Conservation (phyloP, 2,797 vertebrate species). For the Semotilus atromaculatus region DNA sequence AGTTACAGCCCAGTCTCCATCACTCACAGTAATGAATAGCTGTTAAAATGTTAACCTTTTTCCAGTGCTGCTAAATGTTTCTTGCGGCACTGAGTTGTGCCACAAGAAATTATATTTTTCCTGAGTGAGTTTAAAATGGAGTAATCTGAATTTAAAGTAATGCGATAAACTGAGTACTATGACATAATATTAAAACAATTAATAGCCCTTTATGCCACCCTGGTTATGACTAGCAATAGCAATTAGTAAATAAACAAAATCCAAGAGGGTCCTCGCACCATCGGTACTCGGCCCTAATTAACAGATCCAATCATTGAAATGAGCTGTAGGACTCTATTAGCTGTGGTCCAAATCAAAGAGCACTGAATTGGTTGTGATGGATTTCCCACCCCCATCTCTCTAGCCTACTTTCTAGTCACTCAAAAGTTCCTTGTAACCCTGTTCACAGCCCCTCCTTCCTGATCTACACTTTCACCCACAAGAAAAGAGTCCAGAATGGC, state of each 20-base stretch:
- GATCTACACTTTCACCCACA: slow-evolving; percentile 46
- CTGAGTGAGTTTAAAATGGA: background rate
- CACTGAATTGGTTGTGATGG: slow-evolving; percentile 46
- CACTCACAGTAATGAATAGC: slow-evolving; percentile 2
- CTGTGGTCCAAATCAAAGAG: slow-evolving; percentile 2
- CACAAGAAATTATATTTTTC: background rate
- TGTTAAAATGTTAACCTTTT: slow-evolving; percentile 23
- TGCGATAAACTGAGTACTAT: background rate
- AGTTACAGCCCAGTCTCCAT: slow-evolving; percentile 26
- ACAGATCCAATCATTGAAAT: slow-evolving; percentile 34
- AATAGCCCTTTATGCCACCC: background rate
- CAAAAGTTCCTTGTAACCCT: slow-evolving; percentile 37
- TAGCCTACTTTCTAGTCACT: slow-evolving; percentile 34
- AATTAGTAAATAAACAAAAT: background rate
- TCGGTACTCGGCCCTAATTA: background rate
- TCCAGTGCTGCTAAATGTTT: background rate
- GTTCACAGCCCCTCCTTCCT: slow-evolving; percentile 9
- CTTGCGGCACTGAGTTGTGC: background rate
- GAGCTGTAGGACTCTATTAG: slow-evolving; percentile 13
- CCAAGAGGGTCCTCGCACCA: background rate
- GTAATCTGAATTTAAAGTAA: background rate
- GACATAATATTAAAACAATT: background rate
- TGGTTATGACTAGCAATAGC: background rate
- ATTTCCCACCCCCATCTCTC: slow-evolving; percentile 24
- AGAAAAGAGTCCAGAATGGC: slow-evolving; percentile 51